Conservation (phyloP, 2,888 invertebrate genomes). For the Drosophila fulvimacula region DNA sequence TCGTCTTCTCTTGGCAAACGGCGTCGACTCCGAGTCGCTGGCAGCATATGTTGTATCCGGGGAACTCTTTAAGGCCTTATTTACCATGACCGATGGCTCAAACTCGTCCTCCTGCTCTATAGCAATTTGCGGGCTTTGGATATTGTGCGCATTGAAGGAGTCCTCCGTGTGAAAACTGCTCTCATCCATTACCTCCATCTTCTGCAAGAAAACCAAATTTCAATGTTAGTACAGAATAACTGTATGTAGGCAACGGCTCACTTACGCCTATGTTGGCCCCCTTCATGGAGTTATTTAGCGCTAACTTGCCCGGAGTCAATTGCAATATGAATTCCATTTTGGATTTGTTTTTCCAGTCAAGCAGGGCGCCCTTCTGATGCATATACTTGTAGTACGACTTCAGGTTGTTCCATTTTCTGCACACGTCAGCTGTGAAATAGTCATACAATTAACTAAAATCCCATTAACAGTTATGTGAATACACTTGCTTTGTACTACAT, state of each 20-base stretch:
- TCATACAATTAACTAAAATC: neutral
- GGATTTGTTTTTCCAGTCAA: conserved; percentile 40
- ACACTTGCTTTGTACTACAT: conserved; percentile 17
- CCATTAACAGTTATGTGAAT: neutral
- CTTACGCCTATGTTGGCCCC: conserved; percentile 5
- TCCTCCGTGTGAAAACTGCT: conserved; percentile 8
- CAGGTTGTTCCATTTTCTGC: conserved; percentile 46
- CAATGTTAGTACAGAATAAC: neutral
- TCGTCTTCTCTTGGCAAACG: neutral
- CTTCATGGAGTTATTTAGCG: neutral
- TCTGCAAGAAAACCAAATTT: neutral
- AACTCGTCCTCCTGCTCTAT: conserved; percentile 1
- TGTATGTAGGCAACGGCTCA: neutral
- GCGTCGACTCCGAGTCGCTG: neutral
- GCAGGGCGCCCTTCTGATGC: conserved; percentile 3
- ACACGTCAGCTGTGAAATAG: conserved; percentile 24
- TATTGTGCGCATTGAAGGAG: neutral
- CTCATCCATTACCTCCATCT: conserved; percentile 4
- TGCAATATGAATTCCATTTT: conserved; percentile 34
- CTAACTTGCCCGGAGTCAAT: neutral
- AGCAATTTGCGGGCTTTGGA: neutral
- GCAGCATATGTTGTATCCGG: conserved; percentile 4
- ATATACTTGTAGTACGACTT: conserved; percentile 36
- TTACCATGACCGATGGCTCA: neutral
- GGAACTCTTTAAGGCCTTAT: neutral